Conservation (phyloP, 2,113 vertebrate species). For the Cathartes aura region DNA sequence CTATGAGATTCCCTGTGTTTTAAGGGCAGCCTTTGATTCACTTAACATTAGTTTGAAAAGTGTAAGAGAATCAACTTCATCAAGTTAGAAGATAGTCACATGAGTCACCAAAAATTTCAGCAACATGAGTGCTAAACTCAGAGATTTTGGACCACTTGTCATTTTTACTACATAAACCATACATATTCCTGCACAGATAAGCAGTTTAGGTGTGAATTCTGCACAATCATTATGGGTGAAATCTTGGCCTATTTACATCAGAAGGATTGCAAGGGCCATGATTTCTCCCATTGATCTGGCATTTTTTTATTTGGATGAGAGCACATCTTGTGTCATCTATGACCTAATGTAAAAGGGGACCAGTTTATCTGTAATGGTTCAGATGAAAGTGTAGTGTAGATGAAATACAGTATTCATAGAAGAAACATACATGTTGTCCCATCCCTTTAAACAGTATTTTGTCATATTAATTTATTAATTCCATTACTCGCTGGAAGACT, state of each 20-base stretch:
- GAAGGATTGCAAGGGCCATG: not conserved
- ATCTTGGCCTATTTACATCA: not conserved
- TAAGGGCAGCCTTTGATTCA: not conserved
- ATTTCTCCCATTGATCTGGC: not conserved
- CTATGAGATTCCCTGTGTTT: not conserved
- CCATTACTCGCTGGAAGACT: not conserved
- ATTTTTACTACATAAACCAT: not conserved
- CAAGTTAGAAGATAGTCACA: not conserved
- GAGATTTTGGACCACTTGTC: not conserved
- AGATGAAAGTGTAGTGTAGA: not conserved
- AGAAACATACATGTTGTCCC: not conserved
- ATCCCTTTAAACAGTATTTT: not conserved
- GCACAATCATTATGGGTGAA: not conserved
- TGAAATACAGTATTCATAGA: not conserved
- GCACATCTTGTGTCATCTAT: not conserved
- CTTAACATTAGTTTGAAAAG: not conserved
- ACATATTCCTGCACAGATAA: not conserved
- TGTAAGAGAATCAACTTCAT: not conserved
- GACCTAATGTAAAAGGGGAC: not conserved
- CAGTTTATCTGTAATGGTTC: not conserved
- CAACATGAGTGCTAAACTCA: not conserved
- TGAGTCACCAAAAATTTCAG: not conserved
- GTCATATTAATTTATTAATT: not conserved
- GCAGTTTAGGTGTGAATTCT: not conserved
- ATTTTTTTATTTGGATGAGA: not conserved